A percentile compares a stretch with the other conserved stretches of the same genome.
These are phyloP conservation scores for Cotesia chilonis DNA, from an alignment of 1,140 invertebrate species.

Conservation along the genomic window DNA sequence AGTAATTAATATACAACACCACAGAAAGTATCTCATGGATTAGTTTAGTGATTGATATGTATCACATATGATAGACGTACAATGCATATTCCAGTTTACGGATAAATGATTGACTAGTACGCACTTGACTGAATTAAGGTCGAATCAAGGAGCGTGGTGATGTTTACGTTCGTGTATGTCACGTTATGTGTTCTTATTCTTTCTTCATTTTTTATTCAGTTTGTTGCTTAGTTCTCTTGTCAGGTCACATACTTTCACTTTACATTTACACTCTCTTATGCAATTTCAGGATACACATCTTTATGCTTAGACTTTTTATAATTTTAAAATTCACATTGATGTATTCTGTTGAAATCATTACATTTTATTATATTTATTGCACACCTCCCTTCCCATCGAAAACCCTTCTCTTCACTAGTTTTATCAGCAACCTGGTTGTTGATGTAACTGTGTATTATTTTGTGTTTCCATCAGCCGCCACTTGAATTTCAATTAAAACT, in stretches of 20 bases:
- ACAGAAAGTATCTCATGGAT: no score
- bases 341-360: not conserved
- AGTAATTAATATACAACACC: no score
- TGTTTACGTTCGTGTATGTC: not conserved
- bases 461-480: no score
- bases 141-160: not conserved
- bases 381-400: no score
- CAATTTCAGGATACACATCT: conserved; percentile 3
- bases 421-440: no score
- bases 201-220: not conserved
- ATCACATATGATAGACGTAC: no score
- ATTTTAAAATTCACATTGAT: not conserved
- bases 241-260: conserved; percentile 20
- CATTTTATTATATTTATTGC: no score
- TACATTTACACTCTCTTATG: not conserved
- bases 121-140: conserved; percentile 35
- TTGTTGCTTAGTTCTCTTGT: not conserved
- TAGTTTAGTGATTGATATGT: no score
- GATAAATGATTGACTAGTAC: conserved; percentile 21
- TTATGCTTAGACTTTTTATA: not conserved
- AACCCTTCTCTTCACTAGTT: no score
- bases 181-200: not conserved
- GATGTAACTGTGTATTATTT: no score
- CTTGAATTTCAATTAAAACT: no score
- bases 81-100: no score